Evolutionary conservation across 1,140 invertebrate species (phyloP), one percentile per base, ranked within the genome.

Genomic region (Drosophila funebris): DNA sequence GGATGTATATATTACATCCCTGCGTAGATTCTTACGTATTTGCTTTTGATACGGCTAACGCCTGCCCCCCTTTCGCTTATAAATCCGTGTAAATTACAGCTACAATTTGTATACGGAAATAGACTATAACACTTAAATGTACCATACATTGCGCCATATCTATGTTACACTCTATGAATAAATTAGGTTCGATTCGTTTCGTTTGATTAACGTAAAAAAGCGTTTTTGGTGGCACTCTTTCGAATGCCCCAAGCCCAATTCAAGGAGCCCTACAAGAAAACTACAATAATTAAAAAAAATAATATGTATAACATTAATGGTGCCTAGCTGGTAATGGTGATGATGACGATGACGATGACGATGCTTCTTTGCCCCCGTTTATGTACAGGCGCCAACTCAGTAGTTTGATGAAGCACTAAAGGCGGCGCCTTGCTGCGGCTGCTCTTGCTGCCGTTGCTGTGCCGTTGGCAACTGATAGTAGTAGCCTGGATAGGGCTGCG

Each of bases 161-260:
- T 85, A 82, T 82, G 31, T 78, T 87, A 85, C 82, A 85, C 33
- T 52, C 74, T 87, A 85, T 73, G 29, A 85, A 85, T 85, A 85
- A 85, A 82, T 85, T 82, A 85, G 50, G 70, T 87, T 81, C 43
- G 57, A 61, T 73, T 68, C 36, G 36, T 62, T 81, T 77, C 48
- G 81, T 79, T 79, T 70, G 61, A 75, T 87, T 66, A 78, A 78
- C 74, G 60, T 82, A 72, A 85, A 77, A 71, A 85, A 88, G 78
- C 75, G 50, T 73, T 69, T 69, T 64, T 48, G 43, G 73, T 3
- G 33, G 13, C 44, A 44, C 46, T 39, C 37, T 37, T 66, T 22
- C 36, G 8, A 60, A 39, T 18, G 46, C 22, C 18, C 53, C 62
- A 69, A 43, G 60, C 53, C 57, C 69, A 46, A 58, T 66, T 78